phyloP scores from a whole-genome alignment of 2,113 vertebrate species.

The Rana temporaria region DNA sequence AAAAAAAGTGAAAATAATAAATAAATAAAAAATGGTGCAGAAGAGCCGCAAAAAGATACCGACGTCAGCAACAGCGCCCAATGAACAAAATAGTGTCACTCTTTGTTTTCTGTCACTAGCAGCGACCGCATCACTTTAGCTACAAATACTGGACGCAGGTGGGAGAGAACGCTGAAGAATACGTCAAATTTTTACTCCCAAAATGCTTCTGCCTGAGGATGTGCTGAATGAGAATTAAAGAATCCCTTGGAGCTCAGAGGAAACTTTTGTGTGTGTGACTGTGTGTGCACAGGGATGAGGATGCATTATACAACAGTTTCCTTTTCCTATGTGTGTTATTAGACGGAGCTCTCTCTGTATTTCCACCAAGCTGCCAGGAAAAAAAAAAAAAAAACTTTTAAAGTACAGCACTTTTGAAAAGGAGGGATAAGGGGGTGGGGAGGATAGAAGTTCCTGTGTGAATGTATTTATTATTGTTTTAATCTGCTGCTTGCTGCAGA shows the following conservation, averaged over 20 bases:
- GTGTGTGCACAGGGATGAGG: slow-evolving; percentile 70
- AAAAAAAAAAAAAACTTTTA: slow-evolving; percentile 47
- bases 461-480: slow-evolving; percentile 58
- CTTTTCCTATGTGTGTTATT: slow-evolving; percentile 74
- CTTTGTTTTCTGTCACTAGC: background rate
- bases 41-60: background rate
- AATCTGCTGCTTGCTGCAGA: slow-evolving; percentile 50
- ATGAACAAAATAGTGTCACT: slow-evolving; percentile 5
- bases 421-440: slow-evolving; percentile 44
- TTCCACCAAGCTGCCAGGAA: slow-evolving; percentile 49
- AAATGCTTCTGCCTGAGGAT: slow-evolving; percentile 51
- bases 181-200: slow-evolving; percentile 6
- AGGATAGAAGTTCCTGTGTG: slow-evolving; percentile 48
- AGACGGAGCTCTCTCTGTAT: slow-evolving; percentile 33
- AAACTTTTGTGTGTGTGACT: slow-evolving; percentile 65
- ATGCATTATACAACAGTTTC: slow-evolving; percentile 80
- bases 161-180: slow-evolving; percentile 3
- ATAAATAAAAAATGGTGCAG: slow-evolving; percentile 7
- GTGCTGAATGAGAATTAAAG: slow-evolving; percentile 55
- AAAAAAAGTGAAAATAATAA: slow-evolving; percentile 8
- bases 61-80: background rate
- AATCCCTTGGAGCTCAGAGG: slow-evolving; percentile 36
- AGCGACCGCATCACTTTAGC: background rate
- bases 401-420: slow-evolving; percentile 55
- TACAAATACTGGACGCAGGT: slow-evolving; percentile 12